Conservation (phyloP, 2,888 invertebrate genomes). For the Tholera decimalis region DNA sequence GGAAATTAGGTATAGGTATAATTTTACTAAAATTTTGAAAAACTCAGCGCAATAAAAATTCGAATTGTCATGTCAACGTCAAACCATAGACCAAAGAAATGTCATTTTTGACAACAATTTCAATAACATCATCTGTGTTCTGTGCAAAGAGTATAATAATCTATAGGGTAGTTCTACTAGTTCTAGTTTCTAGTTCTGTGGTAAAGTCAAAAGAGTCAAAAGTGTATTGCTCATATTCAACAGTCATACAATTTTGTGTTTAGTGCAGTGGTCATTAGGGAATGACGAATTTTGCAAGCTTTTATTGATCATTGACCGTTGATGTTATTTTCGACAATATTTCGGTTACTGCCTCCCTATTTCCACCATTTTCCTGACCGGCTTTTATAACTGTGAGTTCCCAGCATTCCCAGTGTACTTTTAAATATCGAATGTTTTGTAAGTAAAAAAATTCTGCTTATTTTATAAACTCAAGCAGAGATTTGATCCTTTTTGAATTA, state of each 20-base stretch:
- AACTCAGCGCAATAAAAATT: too few relatives aligned
- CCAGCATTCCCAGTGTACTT: not conserved
- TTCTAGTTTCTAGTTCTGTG: too few relatives aligned
- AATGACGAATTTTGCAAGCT: slow-evolving; percentile 28
- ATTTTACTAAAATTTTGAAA: too few relatives aligned
- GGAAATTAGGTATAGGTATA: too few relatives aligned
- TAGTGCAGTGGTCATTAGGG: slow-evolving; percentile 14
- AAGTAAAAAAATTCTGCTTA: not conserved
- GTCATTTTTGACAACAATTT: not conserved
- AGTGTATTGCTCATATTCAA: too few relatives aligned
- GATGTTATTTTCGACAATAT: slow-evolving; percentile 3
- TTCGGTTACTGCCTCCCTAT: slow-evolving; percentile 1
- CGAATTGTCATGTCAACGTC: too few relatives aligned
- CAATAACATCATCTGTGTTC: not conserved
- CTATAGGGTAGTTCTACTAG: too few relatives aligned
- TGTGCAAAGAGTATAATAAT: too few relatives aligned
- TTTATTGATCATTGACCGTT: slow-evolving; percentile 15
- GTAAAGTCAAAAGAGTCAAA: too few relatives aligned
- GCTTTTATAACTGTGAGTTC: slow-evolving; percentile 24
- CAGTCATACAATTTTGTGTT: slow-evolving; percentile 14
- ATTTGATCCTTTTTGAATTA: not conserved
- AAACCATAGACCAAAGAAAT: not conserved
- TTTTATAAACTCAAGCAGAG: not conserved
- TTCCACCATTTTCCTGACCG: slow-evolving; percentile 8
- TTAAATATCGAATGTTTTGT: not conserved